Conservation (phyloP, 2,797 vertebrate genomes). For the Hippopotamyrus pictus region DNA sequence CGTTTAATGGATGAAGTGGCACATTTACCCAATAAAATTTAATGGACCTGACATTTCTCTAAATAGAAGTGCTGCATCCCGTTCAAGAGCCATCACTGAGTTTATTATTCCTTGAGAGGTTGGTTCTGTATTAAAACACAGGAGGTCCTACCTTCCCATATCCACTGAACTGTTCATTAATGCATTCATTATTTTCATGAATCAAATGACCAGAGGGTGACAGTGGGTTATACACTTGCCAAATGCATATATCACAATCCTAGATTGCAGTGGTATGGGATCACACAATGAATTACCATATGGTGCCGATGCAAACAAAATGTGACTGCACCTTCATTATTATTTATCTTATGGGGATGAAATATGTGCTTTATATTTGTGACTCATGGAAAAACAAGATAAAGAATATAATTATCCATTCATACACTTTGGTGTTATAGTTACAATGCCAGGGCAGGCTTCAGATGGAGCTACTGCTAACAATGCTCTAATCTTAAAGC, state of each 20-base stretch:
- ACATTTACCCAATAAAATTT: background rate
- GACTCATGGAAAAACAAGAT: slow-evolving; percentile 46
- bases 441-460: slow-evolving; percentile 53
- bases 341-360: background rate
- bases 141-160: background rate
- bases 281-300: background rate
- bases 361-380: slow-evolving; percentile 25
- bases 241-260: background rate
- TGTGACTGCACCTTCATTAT: background rate
- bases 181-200: background rate
- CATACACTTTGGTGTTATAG: slow-evolving; percentile 57
- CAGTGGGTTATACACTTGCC: background rate
- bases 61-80: background rate
- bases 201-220: background rate
- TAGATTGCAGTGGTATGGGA: background rate
- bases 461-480: slow-evolving; percentile 61
- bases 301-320: background rate
- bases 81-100: background rate
- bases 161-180: background rate
- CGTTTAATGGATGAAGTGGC: background rate
- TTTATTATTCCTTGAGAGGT: background rate
- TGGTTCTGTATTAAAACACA: background rate
- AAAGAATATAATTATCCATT: slow-evolving; percentile 59
- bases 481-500: slow-evolving; percentile 85
- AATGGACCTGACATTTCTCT: background rate